Conservation (phyloP, 2,797 vertebrate genomes). For the Phaenicophaeus curvirostris region DNA sequence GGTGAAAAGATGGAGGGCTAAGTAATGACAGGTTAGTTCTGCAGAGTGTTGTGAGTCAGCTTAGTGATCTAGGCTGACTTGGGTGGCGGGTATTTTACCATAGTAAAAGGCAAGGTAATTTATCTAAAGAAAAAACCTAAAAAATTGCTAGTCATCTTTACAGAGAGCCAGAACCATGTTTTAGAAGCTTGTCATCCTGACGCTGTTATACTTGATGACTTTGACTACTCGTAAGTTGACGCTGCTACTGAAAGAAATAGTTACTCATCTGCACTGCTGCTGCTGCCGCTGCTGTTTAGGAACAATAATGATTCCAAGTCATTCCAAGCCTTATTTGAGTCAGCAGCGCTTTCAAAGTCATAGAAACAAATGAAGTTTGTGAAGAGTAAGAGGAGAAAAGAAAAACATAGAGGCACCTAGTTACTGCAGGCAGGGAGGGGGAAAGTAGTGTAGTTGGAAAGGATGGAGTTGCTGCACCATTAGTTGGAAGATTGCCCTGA, state of each 20-base stretch:
- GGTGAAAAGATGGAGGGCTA: background rate
- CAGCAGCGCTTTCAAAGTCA: background rate
- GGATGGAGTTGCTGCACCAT: background rate
- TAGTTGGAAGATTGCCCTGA: background rate
- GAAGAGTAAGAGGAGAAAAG: background rate
- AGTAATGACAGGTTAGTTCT: background rate
- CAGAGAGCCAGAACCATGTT: background rate
- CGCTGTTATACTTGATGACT: background rate
- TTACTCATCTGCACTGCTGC: background rate
- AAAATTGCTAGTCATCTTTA: background rate
- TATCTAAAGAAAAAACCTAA: background rate
- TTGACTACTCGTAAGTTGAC: background rate
- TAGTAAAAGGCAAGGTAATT: background rate
- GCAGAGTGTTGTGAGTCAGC: background rate
- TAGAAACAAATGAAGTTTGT: background rate
- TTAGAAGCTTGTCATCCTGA: background rate
- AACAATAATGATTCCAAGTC: background rate
- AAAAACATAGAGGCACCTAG: background rate
- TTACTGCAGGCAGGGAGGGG: background rate
- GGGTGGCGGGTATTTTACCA: background rate
- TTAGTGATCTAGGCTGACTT: background rate
- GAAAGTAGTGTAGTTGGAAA: background rate
- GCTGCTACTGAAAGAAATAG: background rate
- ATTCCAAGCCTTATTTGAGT: background rate
- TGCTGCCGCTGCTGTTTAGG: background rate